These are phyloP conservation scores for Dione juno DNA, from an alignment of 2,888 invertebrate genomes.

Conservation along the genomic window DNA sequence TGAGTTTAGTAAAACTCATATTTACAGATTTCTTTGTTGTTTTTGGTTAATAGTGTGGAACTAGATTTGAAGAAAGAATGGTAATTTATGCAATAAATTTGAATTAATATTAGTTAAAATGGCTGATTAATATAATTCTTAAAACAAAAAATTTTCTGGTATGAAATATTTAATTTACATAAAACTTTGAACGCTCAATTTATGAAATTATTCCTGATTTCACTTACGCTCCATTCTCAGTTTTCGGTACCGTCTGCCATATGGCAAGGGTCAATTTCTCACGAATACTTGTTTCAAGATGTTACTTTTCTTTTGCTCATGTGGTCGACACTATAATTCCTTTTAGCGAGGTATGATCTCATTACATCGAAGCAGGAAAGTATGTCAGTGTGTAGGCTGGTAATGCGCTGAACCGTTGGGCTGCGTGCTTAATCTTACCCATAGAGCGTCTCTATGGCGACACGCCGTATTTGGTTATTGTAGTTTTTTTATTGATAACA, in stretches of 20 bases:
- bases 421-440: slow-evolving; percentile 73
- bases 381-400: slow-evolving; percentile 59
- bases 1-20: slow-evolving; percentile 45
- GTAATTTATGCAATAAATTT: too few relatives aligned
- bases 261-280: slow-evolving; percentile 30
- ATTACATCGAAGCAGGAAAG: slow-evolving; percentile 55
- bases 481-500: slow-evolving; percentile 7
- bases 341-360: slow-evolving; percentile 58
- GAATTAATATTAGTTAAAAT: too few relatives aligned
- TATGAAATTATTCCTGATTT: neutral
- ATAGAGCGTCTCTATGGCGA: slow-evolving; percentile 57
- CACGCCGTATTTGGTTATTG: slow-evolving; percentile 10
- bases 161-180: too few relatives aligned
- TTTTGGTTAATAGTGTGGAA: neutral
- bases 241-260: slow-evolving; percentile 22
- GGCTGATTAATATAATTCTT: too few relatives aligned
- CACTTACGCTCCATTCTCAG: neutral
- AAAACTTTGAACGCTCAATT: neutral
- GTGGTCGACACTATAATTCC: slow-evolving; percentile 38
- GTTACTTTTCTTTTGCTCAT: slow-evolving; percentile 34
- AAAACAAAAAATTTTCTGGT: too few relatives aligned
- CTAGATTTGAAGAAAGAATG: too few relatives aligned
- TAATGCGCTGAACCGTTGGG: slow-evolving; percentile 54
- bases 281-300: slow-evolving; percentile 26
- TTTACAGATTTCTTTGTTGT: neutral